These are phyloP conservation scores for Rhinogobius similis DNA, from an alignment of 2,113 vertebrate species.

Conservation along the genomic window DNA sequence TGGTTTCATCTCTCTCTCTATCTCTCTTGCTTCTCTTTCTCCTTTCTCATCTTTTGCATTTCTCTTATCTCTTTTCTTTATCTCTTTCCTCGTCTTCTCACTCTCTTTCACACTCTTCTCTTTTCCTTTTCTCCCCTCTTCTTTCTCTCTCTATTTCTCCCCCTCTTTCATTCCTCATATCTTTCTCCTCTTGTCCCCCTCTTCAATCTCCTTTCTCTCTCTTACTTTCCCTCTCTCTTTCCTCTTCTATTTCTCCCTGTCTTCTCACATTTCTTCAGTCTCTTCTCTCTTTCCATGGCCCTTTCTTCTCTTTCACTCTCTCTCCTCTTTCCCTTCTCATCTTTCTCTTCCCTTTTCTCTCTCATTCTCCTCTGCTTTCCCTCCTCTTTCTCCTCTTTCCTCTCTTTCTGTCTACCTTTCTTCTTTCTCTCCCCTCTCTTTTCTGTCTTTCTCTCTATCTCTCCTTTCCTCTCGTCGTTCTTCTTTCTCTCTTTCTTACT, in stretches of 20 bases:
- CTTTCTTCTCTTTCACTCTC: not conserved
- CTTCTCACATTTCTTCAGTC: too few species aligned
- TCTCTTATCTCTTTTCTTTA: not conserved
- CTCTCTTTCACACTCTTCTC: not conserved
- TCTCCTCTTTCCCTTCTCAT: too few species aligned
- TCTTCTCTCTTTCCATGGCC: too few species aligned
- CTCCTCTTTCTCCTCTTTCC: not conserved
- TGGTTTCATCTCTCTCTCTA: not conserved
- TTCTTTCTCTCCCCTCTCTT: not conserved
- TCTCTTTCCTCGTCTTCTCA: not conserved
- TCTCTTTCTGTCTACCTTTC: not conserved
- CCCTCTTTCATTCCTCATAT: not conserved
- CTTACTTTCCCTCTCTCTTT: not conserved
- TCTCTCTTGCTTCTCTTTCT: not conserved
- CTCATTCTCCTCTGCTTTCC: not conserved
- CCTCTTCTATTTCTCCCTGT: not conserved
- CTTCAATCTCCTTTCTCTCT: not conserved
- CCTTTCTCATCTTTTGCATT: not conserved
- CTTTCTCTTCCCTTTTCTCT: not conserved
- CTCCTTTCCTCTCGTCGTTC: not conserved
- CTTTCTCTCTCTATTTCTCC: not conserved
- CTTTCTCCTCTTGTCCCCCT: not conserved
- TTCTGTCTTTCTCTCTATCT: not conserved
- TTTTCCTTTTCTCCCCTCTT: not conserved
- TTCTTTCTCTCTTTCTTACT: not conserved